Evolutionary conservation across 1,140 invertebrate genomes (phyloP), one percentile per base, ranked within the genome.

Genomic region (Andrena cerasifolii): DNA sequence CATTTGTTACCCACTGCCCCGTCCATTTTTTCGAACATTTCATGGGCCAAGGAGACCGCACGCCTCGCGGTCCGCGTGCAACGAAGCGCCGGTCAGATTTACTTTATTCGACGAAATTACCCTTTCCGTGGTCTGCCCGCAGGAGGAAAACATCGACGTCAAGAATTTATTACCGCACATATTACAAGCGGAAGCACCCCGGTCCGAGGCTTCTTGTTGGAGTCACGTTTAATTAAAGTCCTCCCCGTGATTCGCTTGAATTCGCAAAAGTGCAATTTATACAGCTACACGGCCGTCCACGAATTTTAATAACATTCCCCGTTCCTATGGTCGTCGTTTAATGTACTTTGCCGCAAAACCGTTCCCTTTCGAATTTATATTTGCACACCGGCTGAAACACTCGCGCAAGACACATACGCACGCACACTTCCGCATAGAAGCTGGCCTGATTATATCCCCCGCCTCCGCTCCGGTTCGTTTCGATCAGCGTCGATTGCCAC

Each of bases 221-320:
- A 76, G 31, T 58, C 21, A 24, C n/a, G 53, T 76, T 76, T 76
- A 68, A 76, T 76, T 76, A 76, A 76, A 76, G 18, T 33, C 16
- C 31, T 47, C 3, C 12, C 28, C 31, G 40, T 26, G 40, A 58
- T 67, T 75, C 62, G 40, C 51, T 16, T 28, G 73, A 58, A 76
- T 68, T 59, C 53, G 31, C 63, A 58, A 47, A 58, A 33, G 40
- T 56, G 63, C 43, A 68, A 68, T 76, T 76, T 68, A 40, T 26
- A 36, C 40, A 1, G 12, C 31, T 31, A 12, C 53, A 12, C 21
- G 0, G 31, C 31, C 1, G 54, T 36, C 24, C 7, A 31, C 43
- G 53, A 49, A 47, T 76, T 76, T 76, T 76, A 76, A 76, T 76
- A 66, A 68, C 56, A 68, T 67, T 28, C 53, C 24, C 5, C 21